phyloP scores from a whole-genome alignment of 1,140 invertebrate species.

The Drosophila pruinosa region DNA sequence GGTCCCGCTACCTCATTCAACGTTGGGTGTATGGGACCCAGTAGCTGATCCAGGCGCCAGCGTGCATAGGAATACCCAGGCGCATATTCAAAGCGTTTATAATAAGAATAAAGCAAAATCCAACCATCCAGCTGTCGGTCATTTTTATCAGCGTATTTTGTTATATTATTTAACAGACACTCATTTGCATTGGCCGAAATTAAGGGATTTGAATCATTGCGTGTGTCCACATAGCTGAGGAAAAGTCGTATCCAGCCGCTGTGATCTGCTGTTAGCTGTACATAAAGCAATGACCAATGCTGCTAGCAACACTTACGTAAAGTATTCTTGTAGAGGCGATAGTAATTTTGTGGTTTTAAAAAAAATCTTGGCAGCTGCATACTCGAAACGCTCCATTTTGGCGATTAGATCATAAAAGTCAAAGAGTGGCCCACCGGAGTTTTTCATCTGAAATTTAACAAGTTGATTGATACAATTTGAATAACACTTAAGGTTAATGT shows the following conservation, averaged over 20 bases:
- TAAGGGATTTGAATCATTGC: slow-evolving; percentile 31
- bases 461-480: background rate
- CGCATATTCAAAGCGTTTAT: slow-evolving; percentile 50
- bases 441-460: background rate
- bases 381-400: slow-evolving; percentile 43
- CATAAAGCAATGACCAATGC: background rate
- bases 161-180: slow-evolving; percentile 48
- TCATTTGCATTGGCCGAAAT: slow-evolving; percentile 46
- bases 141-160: slow-evolving; percentile 15
- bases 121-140: slow-evolving; percentile 36
- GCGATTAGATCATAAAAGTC: slow-evolving; percentile 45
- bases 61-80: slow-evolving; percentile 52
- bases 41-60: slow-evolving; percentile 32
- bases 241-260: slow-evolving; percentile 61
- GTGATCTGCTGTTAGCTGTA: background rate
- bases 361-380: slow-evolving; percentile 22
- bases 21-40: background rate
- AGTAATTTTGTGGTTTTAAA: slow-evolving; percentile 1
- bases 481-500: background rate
- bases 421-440: background rate
- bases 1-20: background rate
- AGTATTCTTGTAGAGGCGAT: slow-evolving; percentile 35
- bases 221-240: slow-evolving; percentile 41
- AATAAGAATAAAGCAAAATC: slow-evolving; percentile 63
- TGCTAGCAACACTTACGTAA: slow-evolving; percentile 29